These are phyloP conservation scores for Eurois occulta DNA, from an alignment of 2,888 invertebrate species.

Conservation along the genomic window DNA sequence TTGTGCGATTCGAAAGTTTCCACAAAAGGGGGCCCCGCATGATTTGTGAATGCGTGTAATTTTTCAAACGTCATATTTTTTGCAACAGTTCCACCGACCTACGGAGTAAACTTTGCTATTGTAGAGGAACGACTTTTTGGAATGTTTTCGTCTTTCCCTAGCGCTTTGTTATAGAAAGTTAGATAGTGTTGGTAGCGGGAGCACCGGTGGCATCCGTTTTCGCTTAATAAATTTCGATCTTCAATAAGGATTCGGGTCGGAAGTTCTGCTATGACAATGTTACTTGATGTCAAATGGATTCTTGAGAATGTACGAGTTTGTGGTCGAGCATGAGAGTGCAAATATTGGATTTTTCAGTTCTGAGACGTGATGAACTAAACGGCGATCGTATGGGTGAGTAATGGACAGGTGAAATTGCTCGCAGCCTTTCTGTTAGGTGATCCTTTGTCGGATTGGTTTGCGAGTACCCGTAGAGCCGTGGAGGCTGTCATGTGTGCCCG, in stretches of 20 bases:
- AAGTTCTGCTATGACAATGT: constrained; percentile 67
- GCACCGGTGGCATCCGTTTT: constrained; percentile 77
- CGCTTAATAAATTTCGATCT: constrained; percentile 77
- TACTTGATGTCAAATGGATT: constrained; percentile 65
- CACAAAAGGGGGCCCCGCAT: constrained; percentile 88
- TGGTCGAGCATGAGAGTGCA: constrained; percentile 54
- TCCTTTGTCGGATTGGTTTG: constrained; percentile 78
- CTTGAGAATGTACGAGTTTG: constrained; percentile 58
- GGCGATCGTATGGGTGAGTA: constrained; percentile 71
- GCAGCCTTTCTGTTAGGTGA: constrained; percentile 75
- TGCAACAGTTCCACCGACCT: constrained; percentile 85
- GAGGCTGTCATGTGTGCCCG: constrained; percentile 73
- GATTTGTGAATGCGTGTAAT: constrained; percentile 90
- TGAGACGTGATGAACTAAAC: constrained; percentile 59
- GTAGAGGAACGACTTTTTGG: constrained; percentile 85
- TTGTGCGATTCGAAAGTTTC: constrained; percentile 85
- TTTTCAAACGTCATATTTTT: constrained; percentile 90
- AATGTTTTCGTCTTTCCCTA: constrained; percentile 78
- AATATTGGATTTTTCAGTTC: constrained; percentile 58
- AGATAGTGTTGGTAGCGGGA: constrained; percentile 81
- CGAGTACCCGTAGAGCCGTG: constrained; percentile 66
- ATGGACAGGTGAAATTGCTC: constrained; percentile 77
- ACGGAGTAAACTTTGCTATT: constrained; percentile 87
- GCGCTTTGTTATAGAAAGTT: constrained; percentile 83
- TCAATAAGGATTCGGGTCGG: constrained; percentile 71